Conservation (phyloP, 2,888 invertebrate species). For the Cheilosia variabilis region DNA sequence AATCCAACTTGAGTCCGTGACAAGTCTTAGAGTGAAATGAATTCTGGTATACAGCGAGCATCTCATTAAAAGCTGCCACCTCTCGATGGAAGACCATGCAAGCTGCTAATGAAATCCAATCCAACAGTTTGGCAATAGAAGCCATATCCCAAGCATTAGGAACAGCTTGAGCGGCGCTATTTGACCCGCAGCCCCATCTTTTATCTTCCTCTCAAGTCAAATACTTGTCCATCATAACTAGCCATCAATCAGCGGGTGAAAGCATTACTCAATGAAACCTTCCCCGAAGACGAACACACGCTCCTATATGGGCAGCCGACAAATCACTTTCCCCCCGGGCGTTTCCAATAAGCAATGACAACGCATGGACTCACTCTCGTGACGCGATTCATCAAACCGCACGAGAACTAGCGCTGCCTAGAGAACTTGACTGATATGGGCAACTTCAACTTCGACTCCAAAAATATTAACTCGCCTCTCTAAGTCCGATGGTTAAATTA, state of each 20-base stretch:
- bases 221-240: constrained; percentile 44
- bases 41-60: no score
- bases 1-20: no score
- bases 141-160: neutral
- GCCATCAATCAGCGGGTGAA: constrained; percentile 67
- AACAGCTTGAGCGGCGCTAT: constrained; percentile 12
- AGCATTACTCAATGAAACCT: constrained; percentile 58
- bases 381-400: constrained; percentile 72
- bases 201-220: constrained; percentile 53
- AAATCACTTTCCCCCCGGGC: constrained; percentile 59
- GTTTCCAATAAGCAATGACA: constrained; percentile 67
- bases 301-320: neutral
- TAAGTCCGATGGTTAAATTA: constrained; percentile 59
- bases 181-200: constrained; percentile 52
- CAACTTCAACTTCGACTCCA: constrained; percentile 60
- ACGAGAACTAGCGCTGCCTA: constrained; percentile 55
- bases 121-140: neutral
- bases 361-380: constrained; percentile 61
- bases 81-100: neutral
- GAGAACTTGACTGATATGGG: constrained; percentile 65
- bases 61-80: no score
- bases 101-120: constrained; percentile 8
- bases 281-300: constrained; percentile 12
- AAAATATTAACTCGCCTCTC: constrained; percentile 46
- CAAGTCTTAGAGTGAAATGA: no score